Base-by-base conservation (phyloP, 2,888 invertebrate genomes). In the Camponotus fellah region DNA sequence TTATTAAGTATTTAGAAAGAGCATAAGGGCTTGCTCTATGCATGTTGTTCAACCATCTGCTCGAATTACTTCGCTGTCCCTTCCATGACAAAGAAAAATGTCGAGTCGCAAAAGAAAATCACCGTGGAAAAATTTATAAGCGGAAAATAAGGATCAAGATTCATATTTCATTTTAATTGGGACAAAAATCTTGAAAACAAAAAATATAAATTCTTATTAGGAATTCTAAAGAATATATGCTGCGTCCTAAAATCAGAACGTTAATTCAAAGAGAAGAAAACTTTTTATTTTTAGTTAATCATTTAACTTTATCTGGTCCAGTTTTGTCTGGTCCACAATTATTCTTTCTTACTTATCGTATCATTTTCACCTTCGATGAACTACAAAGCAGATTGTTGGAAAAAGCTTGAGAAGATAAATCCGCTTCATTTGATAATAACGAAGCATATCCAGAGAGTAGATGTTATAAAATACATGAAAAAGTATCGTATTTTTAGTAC, bases 71-170 rank as follows among this genome's bases (percentile, higher is more conserved):
- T 86, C 69, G 84, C 76, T 86, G 74, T 83, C 46, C 34, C 68
- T 71, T 53, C 62, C 53, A 66, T 21, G 66, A 65, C n/a, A 8
- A 68, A 83, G 77, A 79, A 76, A 76, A 82, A 71, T 82, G 64
- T 26, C 58, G 43, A 46, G 64, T 37, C 14, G 58, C 34, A 80
- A 88, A 86, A 87, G 89, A 92, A 88, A 92, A 93, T 92, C 91
- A 91, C 86, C 89, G 92, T 91, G 92, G 76, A 86, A 84, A 92
- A 92, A 92, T 93, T 93, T 92, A 91, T 91, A 91, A 91, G 90
- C 91, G 92, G 92, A 92, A 93, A 91, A 88, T 77, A 79, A 65
- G 87, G 89, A 92, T 91, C 90, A 91, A 86, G 72, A 53, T 8
- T 53, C n/a, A 53, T n/a, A 53, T 53, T 53, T 53, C 2, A n/a